phyloP scores from a whole-genome alignment of 2,888 invertebrate genomes.

The Patella depressa region DNA sequence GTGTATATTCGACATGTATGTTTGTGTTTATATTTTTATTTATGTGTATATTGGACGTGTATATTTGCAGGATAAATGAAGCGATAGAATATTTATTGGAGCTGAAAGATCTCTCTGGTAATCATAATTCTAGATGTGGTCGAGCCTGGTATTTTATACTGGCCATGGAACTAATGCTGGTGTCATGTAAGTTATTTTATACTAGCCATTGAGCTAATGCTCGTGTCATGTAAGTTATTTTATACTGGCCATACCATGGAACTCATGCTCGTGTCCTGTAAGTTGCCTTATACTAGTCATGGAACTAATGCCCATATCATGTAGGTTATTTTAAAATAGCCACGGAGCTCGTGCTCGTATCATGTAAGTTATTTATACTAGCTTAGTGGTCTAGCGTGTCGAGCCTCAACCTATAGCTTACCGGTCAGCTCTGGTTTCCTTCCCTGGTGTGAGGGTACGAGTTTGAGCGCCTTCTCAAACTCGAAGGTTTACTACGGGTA shows the following conservation, averaged over 20 bases:
- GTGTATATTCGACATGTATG: too few species aligned
- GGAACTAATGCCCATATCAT: conserved; percentile 11
- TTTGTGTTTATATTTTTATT: too few species aligned
- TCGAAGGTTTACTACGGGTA: too few species aligned
- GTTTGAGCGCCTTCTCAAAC: too few species aligned
- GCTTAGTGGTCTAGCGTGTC: too few species aligned
- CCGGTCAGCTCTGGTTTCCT: too few species aligned
- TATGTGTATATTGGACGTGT: neutral
- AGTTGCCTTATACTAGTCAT: neutral
- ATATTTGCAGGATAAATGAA: conserved; percentile 3
- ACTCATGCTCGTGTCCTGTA: conserved; percentile 11
- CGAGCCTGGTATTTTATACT: conserved; percentile 12
- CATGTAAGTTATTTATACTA: neutral
- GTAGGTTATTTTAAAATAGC: neutral
- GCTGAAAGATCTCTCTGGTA: neutral
- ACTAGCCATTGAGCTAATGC: conserved; percentile 12
- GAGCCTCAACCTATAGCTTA: too few species aligned
- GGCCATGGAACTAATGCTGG: conserved; percentile 15
- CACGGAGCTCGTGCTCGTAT: conserved; percentile 11
- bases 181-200: neutral
- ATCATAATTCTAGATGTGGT: conserved; percentile 5
- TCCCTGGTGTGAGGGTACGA: too few species aligned
- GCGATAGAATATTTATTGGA: neutral
- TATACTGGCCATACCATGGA: neutral
- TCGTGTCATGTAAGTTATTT: neutral